These are phyloP conservation scores for Ascidia mentula DNA, from an alignment of 23 tunicate genomes.

Conservation along the genomic window DNA sequence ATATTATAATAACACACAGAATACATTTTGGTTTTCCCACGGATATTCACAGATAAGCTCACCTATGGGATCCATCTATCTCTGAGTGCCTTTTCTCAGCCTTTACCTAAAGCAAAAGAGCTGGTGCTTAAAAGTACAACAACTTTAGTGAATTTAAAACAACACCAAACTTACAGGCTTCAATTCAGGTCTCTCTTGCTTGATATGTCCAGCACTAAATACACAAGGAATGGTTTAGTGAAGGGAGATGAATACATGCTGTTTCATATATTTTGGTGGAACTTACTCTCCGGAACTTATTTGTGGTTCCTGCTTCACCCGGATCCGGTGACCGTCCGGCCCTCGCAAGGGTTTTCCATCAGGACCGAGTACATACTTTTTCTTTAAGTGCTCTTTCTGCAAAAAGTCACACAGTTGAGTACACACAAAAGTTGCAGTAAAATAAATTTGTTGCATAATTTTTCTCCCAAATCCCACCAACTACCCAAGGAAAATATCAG, in stretches of 20 bases:
- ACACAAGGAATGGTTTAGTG: neutral
- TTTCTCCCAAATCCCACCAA: too few species aligned
- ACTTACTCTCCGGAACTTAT: slow-evolving; percentile 66
- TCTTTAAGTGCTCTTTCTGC: slow-evolving; percentile 57
- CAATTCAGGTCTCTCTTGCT: neutral
- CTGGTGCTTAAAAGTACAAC: neutral
- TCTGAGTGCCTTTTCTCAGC: slow-evolving; percentile 26
- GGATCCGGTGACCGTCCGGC: slow-evolving; percentile 73
- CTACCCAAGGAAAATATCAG: too few species aligned
- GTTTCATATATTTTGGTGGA: neutral
- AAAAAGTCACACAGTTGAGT: too few species aligned
- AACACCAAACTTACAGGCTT: slow-evolving; percentile 15
- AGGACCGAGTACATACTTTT: slow-evolving; percentile 80
- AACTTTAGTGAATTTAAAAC: neutral
- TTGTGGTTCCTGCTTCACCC: slow-evolving; percentile 54
- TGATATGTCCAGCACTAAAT: too few species aligned
- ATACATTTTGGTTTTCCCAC: too few species aligned
- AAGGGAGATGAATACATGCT: neutral
- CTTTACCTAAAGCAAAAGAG: neutral
- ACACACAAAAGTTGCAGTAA: neutral
- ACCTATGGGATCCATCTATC: slow-evolving; percentile 14
- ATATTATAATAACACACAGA: too few species aligned
- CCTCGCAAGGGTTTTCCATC: slow-evolving; percentile 87
- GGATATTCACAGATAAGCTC: neutral
- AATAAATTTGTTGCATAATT: too few species aligned